Conservation (phyloP, 2,888 invertebrate species). For the Trissolcus brochymenae region DNA sequence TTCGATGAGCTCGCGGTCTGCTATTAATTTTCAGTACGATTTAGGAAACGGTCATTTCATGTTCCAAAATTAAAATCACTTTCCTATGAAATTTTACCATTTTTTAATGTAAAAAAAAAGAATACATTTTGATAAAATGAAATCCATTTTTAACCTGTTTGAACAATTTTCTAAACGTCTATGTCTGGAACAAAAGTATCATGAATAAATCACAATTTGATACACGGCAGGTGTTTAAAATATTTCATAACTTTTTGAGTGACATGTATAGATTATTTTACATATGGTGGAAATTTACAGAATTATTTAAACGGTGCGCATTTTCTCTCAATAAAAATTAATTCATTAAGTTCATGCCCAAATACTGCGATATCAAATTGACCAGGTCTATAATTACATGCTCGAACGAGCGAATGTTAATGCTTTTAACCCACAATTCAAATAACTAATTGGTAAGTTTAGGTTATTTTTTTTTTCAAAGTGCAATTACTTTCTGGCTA, state of each 20-base stretch:
- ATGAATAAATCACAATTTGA: too few species aligned
- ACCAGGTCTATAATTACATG: not conserved
- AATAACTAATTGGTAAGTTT: not conserved
- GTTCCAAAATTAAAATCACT: too few species aligned
- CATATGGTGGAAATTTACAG: conserved; percentile 2
- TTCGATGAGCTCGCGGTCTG: not conserved
- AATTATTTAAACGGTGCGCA: not conserved
- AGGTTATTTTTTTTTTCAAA: not conserved
- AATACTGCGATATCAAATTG: not conserved
- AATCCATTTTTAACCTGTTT: too few species aligned
- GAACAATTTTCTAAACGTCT: too few species aligned
- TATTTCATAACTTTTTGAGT: not conserved
- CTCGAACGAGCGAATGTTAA: conserved; percentile 1
- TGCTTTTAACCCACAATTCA: not conserved
- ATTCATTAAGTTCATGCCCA: conserved; percentile 1
- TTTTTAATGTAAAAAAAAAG: too few species aligned
- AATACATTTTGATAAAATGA: too few species aligned
- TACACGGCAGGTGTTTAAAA: not conserved
- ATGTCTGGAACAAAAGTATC: too few species aligned
- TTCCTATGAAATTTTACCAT: too few species aligned
- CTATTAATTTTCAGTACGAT: too few species aligned
- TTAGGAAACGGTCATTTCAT: too few species aligned
- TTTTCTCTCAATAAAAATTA: not conserved
- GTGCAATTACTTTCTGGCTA: too few species aligned
- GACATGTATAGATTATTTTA: conserved; percentile 1